Evolutionary conservation across 2,888 invertebrate species (phyloP).

Genomic region (Troilus luridus): DNA sequence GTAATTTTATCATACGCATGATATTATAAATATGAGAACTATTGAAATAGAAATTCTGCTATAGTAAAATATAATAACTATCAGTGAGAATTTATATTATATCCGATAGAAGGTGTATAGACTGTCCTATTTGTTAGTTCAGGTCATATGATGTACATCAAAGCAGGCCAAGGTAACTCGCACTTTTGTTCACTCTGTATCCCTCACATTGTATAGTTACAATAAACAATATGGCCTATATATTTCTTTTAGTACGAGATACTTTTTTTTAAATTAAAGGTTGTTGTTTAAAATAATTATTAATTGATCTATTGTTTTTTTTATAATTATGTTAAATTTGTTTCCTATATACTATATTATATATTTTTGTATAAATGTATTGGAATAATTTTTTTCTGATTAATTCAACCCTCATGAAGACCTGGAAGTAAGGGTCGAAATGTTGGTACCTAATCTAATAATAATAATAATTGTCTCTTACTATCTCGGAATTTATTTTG

Average conservation of each 20-base stretch:
- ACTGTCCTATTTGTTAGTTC: not conserved
- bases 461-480: no score
- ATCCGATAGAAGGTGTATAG: not conserved
- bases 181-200: not conserved
- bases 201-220: not conserved
- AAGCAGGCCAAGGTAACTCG: slow-evolving; percentile 4
- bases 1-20: not conserved
- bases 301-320: no score
- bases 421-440: no score
- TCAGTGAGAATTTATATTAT: not conserved
- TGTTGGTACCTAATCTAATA: no score
- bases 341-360: no score
- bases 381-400: no score
- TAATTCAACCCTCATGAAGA: no score
- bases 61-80: not conserved
- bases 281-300: no score
- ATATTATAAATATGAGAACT: not conserved
- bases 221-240: not conserved
- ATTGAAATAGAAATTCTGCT: not conserved
- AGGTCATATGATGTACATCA: slow-evolving; percentile 25
- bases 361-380: no score
- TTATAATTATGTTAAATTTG: no score
- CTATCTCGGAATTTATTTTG: no score
- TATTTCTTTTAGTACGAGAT: not conserved
- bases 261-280: not conserved